Evolutionary conservation across 64 coral and sea anemone genomes (phyloP), one percentile per base, ranked within the genome.

Genomic region (Anthopleura sola): DNA sequence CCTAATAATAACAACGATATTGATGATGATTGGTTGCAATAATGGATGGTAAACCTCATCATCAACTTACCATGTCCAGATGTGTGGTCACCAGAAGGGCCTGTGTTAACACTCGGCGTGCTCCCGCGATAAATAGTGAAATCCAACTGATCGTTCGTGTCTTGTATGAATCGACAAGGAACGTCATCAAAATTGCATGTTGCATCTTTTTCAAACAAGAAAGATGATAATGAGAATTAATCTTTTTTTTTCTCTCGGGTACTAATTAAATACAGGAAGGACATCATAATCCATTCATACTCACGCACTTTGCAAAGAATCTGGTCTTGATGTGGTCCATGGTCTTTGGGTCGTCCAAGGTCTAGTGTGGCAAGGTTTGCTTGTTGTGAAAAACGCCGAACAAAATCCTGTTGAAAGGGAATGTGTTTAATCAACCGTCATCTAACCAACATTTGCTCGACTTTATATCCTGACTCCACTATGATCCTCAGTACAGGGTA

Each of bases 81-180:
- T 1, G 91, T 93, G 75, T 89, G 87, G 48, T 93, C 91, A 56
- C 21, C 60, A 26, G 83, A 68, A 58, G 91, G 91, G 44, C 91
- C 91, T 1, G 91, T 93, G 15, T 6, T 7, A n/a, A 1, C 6
- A 37, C 40, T 58, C 11, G 83, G 75, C 21, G 91, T 88, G 0
- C 54, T 18, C 15, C 91, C 87, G 17, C 37, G 64, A 12, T 32
- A 31, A 37, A 79, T 9, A 5, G 58, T 82, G 87, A 87, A 93
- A 21, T 86, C 87, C 54, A 89, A 64, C n/a, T 66, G 23, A 56
- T 92, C 86, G 19, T 60, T 83, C 3, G 31, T 28, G 5, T 84
- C 80, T 31, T 92, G 86, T 14, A 51, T 55, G 17, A 92, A 55
- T 6, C 36, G 3, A 26, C 90, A 92, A 9, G 37, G 37, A 24